A percentile compares a stretch with the other conserved stretches of the same genome.
phyloP scores from a whole-genome alignment of 1,140 invertebrate species.

The Colletes gigas region DNA sequence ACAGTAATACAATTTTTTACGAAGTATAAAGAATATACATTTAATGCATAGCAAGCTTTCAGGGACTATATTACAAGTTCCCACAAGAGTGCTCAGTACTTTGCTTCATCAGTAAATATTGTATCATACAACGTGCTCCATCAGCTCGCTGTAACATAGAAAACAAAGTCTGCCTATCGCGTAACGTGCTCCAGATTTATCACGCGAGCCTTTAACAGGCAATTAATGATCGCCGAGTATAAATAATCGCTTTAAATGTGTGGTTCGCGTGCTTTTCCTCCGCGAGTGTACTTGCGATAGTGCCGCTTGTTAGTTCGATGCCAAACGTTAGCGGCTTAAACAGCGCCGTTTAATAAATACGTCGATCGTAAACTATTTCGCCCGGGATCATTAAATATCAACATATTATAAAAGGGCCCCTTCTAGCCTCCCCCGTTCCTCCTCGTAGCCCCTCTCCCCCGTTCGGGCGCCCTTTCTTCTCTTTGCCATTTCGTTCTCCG shows the following conservation, averaged over 20 bases:
- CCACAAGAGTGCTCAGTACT: too few species aligned
- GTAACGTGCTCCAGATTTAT: not conserved
- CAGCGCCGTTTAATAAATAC: constrained; percentile 74
- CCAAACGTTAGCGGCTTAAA: constrained; percentile 64
- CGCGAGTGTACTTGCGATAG: constrained; percentile 37
- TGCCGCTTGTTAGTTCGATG: constrained; percentile 68
- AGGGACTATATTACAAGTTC: too few species aligned
- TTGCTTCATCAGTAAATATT: too few species aligned
- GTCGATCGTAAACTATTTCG: constrained; percentile 76
- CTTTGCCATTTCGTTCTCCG: constrained; percentile 46
- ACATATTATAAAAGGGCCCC: constrained; percentile 66
- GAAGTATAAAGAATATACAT: too few species aligned
- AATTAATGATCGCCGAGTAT: constrained; percentile 1
- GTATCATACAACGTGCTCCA: too few species aligned
- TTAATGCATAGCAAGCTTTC: too few species aligned
- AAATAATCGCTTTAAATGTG: not conserved
- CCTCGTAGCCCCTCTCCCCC: not conserved
- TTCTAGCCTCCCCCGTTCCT: constrained; percentile 11
- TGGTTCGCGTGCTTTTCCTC: constrained; percentile 23
- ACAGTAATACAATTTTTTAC: too few species aligned
- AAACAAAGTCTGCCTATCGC: too few species aligned
- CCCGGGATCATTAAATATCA: constrained; percentile 73
- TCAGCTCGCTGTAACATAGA: too few species aligned
- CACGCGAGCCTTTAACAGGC: not conserved
- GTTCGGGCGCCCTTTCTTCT: constrained; percentile 27